These are phyloP conservation scores for Kradibia gibbosae DNA, from an alignment of 1,140 invertebrate genomes.

Conservation along the genomic window DNA sequence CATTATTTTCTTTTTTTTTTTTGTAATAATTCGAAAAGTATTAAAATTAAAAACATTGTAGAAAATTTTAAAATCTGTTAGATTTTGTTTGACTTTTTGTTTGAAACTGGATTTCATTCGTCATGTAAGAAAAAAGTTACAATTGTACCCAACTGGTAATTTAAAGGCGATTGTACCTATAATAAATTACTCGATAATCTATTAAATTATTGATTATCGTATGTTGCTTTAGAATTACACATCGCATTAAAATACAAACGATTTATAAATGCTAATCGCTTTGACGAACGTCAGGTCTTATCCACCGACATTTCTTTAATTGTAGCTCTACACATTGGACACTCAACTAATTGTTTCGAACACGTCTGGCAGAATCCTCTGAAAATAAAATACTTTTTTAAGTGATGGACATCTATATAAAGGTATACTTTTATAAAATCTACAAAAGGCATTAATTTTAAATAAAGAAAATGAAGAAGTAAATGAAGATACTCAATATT, in stretches of 20 bases:
- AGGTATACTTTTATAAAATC: neutral
- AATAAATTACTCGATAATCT: slow-evolving; percentile 28
- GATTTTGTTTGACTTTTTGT: neutral
- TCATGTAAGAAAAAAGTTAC: slow-evolving; percentile 28
- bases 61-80: slow-evolving; percentile 25
- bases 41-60: slow-evolving; percentile 4
- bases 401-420: neutral
- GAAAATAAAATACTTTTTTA: slow-evolving; percentile 62
- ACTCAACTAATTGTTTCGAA: slow-evolving; percentile 83
- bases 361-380: slow-evolving; percentile 90
- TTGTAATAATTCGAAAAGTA: slow-evolving; percentile 30
- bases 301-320: slow-evolving; percentile 68
- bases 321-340: slow-evolving; percentile 88
- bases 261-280: slow-evolving; percentile 31
- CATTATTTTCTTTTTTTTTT: slow-evolving; percentile 12
- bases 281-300: slow-evolving; percentile 66
- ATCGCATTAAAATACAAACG: slow-evolving; percentile 17
- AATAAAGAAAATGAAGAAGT: too few relatives aligned
- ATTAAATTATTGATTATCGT: slow-evolving; percentile 33
- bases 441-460: too few relatives aligned
- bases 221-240: slow-evolving; percentile 18
- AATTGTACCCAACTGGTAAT: slow-evolving; percentile 6
- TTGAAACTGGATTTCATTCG: slow-evolving; percentile 33
- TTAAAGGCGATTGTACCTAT: slow-evolving; percentile 20
- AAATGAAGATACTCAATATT: too few relatives aligned